These are phyloP conservation scores for Gorsachius goisagi DNA, from an alignment of 2,113 vertebrate genomes.

Conservation along the genomic window DNA sequence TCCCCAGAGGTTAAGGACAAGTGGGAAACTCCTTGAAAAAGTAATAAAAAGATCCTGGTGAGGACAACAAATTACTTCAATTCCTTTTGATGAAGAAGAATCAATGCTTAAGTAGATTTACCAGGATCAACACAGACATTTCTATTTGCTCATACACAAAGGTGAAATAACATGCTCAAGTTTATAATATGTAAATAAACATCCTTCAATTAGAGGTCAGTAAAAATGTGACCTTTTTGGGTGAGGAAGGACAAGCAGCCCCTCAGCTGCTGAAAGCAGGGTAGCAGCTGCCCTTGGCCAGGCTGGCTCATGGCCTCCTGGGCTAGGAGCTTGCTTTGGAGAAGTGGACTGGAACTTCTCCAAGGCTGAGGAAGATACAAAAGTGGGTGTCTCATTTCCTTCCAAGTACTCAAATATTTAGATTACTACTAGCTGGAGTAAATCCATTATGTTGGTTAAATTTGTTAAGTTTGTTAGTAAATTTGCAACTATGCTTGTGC, in stretches of 20 bases:
- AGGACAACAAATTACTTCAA: not conserved
- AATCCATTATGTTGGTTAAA: not conserved
- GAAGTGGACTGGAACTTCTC: rapidly evolving
- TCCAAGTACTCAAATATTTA: not conserved
- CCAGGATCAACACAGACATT: not conserved
- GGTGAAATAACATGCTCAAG: not conserved
- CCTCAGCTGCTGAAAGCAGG: not conserved
- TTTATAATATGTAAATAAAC: not conserved
- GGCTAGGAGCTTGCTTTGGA: not conserved
- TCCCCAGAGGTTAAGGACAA: not conserved
- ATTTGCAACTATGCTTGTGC: not conserved
- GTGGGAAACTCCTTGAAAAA: not conserved
- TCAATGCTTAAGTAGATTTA: not conserved
- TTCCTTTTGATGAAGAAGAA: not conserved
- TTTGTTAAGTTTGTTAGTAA: not conserved
- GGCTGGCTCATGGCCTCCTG: not conserved
- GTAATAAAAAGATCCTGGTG: not conserved
- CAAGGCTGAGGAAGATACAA: not conserved
- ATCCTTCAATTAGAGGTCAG: not conserved
- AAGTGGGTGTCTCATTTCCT: not conserved
- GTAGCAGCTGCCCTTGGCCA: not conserved
- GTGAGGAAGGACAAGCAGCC: not conserved
- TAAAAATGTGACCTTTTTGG: not conserved
- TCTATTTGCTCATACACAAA: not conserved
- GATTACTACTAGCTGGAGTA: not conserved